Conservation (phyloP, 1,140 invertebrate species). For the Drosophila willistoni region DNA sequence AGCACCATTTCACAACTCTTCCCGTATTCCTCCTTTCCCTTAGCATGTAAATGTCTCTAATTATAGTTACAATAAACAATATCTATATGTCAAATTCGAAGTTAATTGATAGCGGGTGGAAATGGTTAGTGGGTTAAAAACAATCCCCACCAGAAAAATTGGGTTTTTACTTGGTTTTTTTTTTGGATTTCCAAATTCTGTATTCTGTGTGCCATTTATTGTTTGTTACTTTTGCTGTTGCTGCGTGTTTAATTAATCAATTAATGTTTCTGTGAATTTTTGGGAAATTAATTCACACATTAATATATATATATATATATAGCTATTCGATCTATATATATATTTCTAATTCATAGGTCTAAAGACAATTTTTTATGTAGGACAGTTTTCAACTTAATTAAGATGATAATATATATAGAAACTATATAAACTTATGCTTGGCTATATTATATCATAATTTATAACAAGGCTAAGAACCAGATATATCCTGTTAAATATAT, state of each 20-base stretch:
- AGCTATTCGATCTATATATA: slow-evolving; percentile 57
- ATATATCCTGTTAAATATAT: not conserved
- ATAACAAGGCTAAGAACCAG: slow-evolving; percentile 14
- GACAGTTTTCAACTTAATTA: slow-evolving; percentile 66
- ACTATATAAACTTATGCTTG: slow-evolving; percentile 50
- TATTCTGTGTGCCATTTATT: slow-evolving; percentile 70
- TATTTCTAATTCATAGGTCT: slow-evolving; percentile 49
- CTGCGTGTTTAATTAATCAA: slow-evolving; percentile 55
- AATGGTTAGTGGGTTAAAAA: not conserved
- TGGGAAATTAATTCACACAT: slow-evolving; percentile 40
- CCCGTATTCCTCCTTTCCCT: not conserved
- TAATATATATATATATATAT: slow-evolving; percentile 47
- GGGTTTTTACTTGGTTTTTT: not conserved
- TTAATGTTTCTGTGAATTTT: slow-evolving; percentile 29
- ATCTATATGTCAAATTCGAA: not conserved
- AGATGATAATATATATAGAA: slow-evolving; percentile 34
- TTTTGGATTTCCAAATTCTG: slow-evolving; percentile 11
- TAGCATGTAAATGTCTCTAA: slow-evolving; percentile 41
- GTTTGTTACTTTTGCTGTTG: slow-evolving; percentile 49
- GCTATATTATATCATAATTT: slow-evolving; percentile 35
- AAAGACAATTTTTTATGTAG: slow-evolving; percentile 48
- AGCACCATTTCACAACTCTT: no score
- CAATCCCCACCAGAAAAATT: not conserved
- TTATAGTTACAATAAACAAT: not conserved
- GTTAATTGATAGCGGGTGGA: not conserved